Evolutionary conservation across 2,113 vertebrate genomes (phyloP).

Genomic region (Hippocampus mohnikei): DNA sequence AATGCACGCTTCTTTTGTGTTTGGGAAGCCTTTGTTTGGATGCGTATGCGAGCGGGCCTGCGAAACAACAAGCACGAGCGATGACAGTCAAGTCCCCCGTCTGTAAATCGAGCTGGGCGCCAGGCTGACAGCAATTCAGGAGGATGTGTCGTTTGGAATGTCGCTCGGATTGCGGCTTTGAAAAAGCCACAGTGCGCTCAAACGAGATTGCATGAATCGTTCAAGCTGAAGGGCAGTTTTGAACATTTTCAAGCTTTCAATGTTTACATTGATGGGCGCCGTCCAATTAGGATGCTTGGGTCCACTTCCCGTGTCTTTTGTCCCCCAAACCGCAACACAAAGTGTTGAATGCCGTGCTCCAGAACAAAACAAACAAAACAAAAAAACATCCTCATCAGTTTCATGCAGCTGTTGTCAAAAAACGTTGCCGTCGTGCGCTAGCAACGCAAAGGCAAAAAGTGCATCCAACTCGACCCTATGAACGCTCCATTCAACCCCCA

Average conservation of each 20-base stretch:
- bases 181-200: neutral
- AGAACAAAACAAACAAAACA: neutral
- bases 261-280: neutral
- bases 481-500: neutral
- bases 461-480: neutral
- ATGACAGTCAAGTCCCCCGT: constrained; percentile 38
- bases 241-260: neutral
- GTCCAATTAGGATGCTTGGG: neutral
- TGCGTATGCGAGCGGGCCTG: constrained; percentile 13
- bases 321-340: neutral
- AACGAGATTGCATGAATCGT: neutral
- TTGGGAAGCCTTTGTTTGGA: constrained; percentile 5
- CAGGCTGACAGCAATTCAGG: constrained; percentile 53
- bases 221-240: neutral
- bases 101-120: constrained; percentile 45
- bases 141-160: constrained; percentile 11
- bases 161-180: constrained; percentile 1
- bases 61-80: constrained; percentile 16
- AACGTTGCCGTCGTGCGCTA: neutral
- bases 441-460: neutral
- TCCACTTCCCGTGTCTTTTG: neutral
- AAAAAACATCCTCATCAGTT: neutral
- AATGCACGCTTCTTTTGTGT: constrained; percentile 1
- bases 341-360: neutral
- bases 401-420: neutral